phyloP scores from a whole-genome alignment of 2,888 invertebrate genomes.

The Poecilus cupreus region DNA sequence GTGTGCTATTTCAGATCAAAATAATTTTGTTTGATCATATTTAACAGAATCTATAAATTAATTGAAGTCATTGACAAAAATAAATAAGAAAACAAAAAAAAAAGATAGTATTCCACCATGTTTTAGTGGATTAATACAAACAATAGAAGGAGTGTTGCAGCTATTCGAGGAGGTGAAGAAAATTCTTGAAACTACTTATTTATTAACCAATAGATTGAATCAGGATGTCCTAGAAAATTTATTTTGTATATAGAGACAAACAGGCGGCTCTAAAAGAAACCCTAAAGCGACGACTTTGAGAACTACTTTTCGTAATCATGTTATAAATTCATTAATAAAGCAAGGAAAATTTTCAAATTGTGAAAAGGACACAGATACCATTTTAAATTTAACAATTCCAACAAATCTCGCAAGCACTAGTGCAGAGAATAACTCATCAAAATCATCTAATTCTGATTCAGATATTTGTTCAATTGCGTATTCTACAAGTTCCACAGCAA shows the following conservation, averaged over 20 bases:
- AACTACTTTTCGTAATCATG: slow-evolving; percentile 60
- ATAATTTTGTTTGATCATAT: neutral
- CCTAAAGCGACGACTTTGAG: slow-evolving; percentile 59
- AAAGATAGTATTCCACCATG: neutral
- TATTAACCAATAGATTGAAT: neutral
- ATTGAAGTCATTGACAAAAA: neutral
- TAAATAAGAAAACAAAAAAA: neutral
- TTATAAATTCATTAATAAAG: slow-evolving; percentile 56
- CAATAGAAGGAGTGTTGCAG: neutral
- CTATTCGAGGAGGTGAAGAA: neutral
- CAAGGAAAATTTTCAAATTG: slow-evolving; percentile 20
- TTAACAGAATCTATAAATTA: neutral
- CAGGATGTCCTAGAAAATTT: too few relatives aligned
- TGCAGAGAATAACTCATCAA: too few relatives aligned
- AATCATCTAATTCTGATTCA: neutral
- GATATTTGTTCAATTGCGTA: too few relatives aligned
- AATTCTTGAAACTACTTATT: neutral
- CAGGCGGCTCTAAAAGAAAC: slow-evolving; percentile 61
- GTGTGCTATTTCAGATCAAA: neutral
- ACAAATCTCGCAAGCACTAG: too few relatives aligned
- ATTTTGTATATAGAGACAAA: slow-evolving; percentile 59
- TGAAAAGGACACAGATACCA: slow-evolving; percentile 14
- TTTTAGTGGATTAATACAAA: neutral
- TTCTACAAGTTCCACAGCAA: too few relatives aligned
- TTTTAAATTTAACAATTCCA: slow-evolving; percentile 2